Evolutionary conservation across 92 coral and sea anemone species (phyloP), one percentile per base, ranked within the genome.

Genomic region (Parazoanthus atlanticus): DNA sequence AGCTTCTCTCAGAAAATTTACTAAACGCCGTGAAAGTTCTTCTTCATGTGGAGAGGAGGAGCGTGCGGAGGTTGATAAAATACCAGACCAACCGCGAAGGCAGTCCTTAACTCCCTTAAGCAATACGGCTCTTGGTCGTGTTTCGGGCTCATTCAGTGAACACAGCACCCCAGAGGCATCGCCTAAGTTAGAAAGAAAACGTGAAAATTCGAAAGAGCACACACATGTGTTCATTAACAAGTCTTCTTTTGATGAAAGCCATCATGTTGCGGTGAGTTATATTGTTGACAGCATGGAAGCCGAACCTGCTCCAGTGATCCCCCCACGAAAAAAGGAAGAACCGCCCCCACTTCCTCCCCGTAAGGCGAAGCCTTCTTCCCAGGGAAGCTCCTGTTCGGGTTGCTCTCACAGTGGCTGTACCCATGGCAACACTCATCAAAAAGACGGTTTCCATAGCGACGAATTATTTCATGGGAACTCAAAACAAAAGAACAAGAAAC

Each of bases 291-390:
- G 49, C 73, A 3, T 78, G 12, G 16, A 71, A 6, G 47, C 38
- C 31, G 90, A 92, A 69, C 85, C 92, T 26, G 94, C 98, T 49
- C 98, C 98, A 31, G 90, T 90, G 67, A 93, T 95, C 40, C 98
- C 98, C 74, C 98, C 98, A 40, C 91, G 98, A 74, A 95, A 93
- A 82, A 92, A 90, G 52, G 94, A 89, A 41, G 96, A 93, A 66
- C 95, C 98, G 9, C 98, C 98, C 28, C 98, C 98, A 8, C 89
- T 95, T 3, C 98, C 98, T 30, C 98, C 98, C 58, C 92, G 98
- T 71, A 46, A 88, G 49, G 33, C 85, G 5, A 95, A 91, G n/a
- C 86, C 98, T 8, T 41, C 92, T 3, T 36, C 81, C 67, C 90
- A 88, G 4, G 89, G 71, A 26, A 86, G 73, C 69, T 76, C 83